Evolutionary conservation across 2,113 vertebrate genomes (phyloP).

Genomic region (Pachyramphus minor): DNA sequence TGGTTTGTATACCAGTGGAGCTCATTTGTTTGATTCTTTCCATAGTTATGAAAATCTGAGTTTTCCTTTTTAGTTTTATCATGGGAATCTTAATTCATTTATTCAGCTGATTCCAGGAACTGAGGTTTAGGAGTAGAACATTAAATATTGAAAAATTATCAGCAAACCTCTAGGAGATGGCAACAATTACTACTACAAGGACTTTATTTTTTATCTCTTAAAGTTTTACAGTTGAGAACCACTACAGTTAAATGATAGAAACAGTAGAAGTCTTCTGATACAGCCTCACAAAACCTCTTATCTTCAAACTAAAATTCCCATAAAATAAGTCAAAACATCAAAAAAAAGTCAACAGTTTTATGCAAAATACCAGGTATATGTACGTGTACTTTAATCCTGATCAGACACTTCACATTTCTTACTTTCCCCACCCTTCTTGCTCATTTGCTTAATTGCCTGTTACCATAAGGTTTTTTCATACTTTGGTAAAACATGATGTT

Average conservation of each 20-base stretch:
- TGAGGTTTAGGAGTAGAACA: not conserved
- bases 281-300: not conserved
- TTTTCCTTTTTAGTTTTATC: not conserved
- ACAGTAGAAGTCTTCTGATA: not conserved
- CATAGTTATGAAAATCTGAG: not conserved
- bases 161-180: not conserved
- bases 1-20: not conserved
- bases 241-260: not conserved
- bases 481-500: not conserved
- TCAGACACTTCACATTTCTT: not conserved
- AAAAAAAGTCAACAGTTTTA: not conserved
- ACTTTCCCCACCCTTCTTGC: not conserved
- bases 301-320: not conserved
- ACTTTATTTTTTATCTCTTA: not conserved
- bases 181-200: not conserved
- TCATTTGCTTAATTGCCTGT: not conserved
- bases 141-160: not conserved
- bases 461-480: not conserved
- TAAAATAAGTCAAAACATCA: not conserved
- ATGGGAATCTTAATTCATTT: not conserved
- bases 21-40: not conserved
- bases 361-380: not conserved
- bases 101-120: not conserved
- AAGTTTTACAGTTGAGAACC: not conserved
- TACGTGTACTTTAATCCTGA: not conserved